phyloP scores from a whole-genome alignment of 2,797 vertebrate species.

The Zalophus californianus region DNA sequence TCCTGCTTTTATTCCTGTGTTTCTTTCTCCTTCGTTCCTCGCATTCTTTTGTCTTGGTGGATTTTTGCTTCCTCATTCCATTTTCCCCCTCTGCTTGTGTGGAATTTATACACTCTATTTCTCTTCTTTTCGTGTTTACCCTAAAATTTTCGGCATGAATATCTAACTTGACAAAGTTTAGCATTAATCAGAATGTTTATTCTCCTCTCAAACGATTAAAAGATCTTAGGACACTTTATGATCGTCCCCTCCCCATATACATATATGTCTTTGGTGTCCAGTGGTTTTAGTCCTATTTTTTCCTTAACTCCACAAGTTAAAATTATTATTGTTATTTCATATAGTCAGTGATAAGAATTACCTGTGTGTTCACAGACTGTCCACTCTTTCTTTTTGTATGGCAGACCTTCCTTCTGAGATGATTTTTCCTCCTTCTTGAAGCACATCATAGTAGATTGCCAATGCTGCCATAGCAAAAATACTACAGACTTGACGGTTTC shows the following conservation, averaged over 20 bases:
- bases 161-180: not conserved
- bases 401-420: not conserved
- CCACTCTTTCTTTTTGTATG: not conserved
- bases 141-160: not conserved
- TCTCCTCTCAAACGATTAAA: not conserved
- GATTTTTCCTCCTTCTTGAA: not conserved
- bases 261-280: not conserved
- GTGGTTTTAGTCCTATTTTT: not conserved
- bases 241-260: not conserved
- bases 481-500: no score
- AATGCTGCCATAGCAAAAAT: not conserved
- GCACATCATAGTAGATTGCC: fast-evolving
- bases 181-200: not conserved
- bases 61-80: not conserved
- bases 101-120: not conserved
- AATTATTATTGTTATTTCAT: not conserved
- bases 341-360: not conserved
- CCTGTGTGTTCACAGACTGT: not conserved
- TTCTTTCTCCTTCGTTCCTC: not conserved
- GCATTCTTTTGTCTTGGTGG: not conserved
- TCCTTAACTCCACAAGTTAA: not conserved
- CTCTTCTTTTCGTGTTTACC: not conserved
- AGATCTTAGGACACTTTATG: not conserved
- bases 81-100: not conserved
- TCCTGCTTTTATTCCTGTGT: not conserved